Base-by-base conservation (phyloP, 2,113 vertebrate genomes). In the Lagopus muta region DNA sequence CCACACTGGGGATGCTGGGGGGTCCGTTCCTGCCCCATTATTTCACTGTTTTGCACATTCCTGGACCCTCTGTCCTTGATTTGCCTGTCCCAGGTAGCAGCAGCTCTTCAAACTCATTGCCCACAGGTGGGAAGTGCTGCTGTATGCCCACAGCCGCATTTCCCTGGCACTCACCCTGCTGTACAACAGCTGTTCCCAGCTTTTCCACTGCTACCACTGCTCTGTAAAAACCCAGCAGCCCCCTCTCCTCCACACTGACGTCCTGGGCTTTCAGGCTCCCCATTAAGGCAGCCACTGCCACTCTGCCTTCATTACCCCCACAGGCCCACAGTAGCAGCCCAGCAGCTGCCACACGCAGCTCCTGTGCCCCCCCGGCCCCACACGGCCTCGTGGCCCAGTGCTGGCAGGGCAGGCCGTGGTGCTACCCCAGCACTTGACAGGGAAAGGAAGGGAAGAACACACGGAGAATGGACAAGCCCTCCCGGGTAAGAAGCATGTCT, bases 21-120 rank as follows among this genome's bases (percentile, higher is more conserved):
- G 8, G 8, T 4, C 18, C 5, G 3, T 64, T 55, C 6, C 0
- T 55, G 40, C 69, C 30, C 36, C 52, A 43, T 18, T 30, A 73
- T 69, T 47, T 38, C 2, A 57, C 64, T 30, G 40, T 36, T 66
- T 62, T 21, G 20, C 4, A 11, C 6, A 38, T 25, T 15, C 16
- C 58, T 6, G 4, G 18, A 57, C 20, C 20, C 13, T 3, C 6
- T 4, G 0, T 18, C 30, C 40, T 34, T 0, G 0, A 54, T 28
- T 54, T 54, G 52, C 27, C 27, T 27, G 9, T 54, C 52, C 52
- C 52, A 54, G 52, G 27, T 38, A 0, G 0, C 0, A 8, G 62
- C 69, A 72, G 34, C 45, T 47, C 47, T 55, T 18, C 48, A 10
- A 57, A 19, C 30, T 57, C 55, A 30, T 19, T 58, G 55, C 55